Base-by-base conservation (phyloP, 1,140 invertebrate species). In the Eciton burchellii region DNA sequence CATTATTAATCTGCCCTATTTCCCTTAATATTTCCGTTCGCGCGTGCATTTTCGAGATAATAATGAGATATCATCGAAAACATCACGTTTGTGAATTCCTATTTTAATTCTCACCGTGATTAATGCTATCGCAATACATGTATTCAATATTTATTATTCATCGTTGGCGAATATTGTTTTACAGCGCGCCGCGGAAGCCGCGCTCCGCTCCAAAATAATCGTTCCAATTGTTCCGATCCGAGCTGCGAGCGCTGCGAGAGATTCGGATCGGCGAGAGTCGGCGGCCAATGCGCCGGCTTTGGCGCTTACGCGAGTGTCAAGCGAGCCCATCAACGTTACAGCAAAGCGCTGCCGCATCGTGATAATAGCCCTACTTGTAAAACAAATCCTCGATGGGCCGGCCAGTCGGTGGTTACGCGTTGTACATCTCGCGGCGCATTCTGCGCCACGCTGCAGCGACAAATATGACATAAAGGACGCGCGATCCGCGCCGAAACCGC, bases 371-470 rank as follows among this genome's bases (percentile, higher is more conserved):
- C 26, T 21, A 16, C 21, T 68, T 79, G 43, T 73, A 81, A 81
- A 81, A 81, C 77, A 81, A 81, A 81, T 71, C 45, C 77, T 73
- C 77, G 19, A 47, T 43, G 57, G 68, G 43, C 2, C n/a, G 35
- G 35, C 14, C 1, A 9, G 43, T 21, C 29, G 26, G 26, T 26
- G 26, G 66, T 81, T 52, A 68, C 68, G 77, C 49, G 52, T 73
- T 71, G 60, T 81, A 54, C 43, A 41, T 52, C 35, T 81, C 63
- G 63, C 45, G 35, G 77, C 68, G 43, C 41, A 41, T 56, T 57
- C 65, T 52, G 62, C 41, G 8, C 12, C 41, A 21, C 41, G 24
- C 3, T 68, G 41, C 14, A 72, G 60, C 56, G 73, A 81, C 68
- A 81, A 81, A 81, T 72, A 65, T 21, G 63, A 6, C 26, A 24